A percentile compares a stretch with the other conserved stretches of the same genome.
phyloP scores from a whole-genome alignment of 2,888 invertebrate genomes.

The Hyposoter dolosus region DNA sequence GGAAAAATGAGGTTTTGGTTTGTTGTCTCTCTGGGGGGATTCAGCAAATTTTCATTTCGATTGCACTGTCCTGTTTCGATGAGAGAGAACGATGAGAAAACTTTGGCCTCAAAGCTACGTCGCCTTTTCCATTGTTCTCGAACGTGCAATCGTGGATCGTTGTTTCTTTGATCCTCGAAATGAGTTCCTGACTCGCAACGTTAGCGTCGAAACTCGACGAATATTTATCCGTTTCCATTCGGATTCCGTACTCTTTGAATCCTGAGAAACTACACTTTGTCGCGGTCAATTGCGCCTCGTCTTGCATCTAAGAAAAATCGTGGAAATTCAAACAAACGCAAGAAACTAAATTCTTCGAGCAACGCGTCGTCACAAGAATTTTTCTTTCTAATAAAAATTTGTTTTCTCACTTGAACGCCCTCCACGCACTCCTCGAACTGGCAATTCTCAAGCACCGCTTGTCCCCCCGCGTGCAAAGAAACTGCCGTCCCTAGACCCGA shows the following conservation, averaged over 20 bases:
- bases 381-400: background rate
- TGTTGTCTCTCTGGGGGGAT: background rate
- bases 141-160: constrained; percentile 79
- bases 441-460: constrained; percentile 81
- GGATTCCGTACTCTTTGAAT: constrained; percentile 86
- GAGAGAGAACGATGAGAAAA: constrained; percentile 67
- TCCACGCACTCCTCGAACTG: constrained; percentile 81
- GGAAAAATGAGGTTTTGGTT: constrained; percentile 8
- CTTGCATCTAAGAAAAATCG: constrained; percentile 82
- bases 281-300: constrained; percentile 83
- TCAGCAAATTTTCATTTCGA: constrained; percentile 74
- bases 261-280: constrained; percentile 83
- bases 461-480: constrained; percentile 80
- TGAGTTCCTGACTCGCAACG: constrained; percentile 76
- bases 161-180: constrained; percentile 75
- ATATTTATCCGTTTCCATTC: constrained; percentile 85
- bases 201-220: constrained; percentile 71
- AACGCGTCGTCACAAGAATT: too few relatives aligned
- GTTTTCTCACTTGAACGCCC: constrained; percentile 79
- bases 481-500: constrained; percentile 86
- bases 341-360: too few relatives aligned
- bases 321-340: constrained; percentile 13
- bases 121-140: constrained; percentile 77
- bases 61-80: constrained; percentile 72
- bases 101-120: constrained; percentile 76